Evolutionary conservation across 2,797 vertebrate species (phyloP), one percentile per base, ranked within the genome.

Genomic region (Chaunax sp.): DNA sequence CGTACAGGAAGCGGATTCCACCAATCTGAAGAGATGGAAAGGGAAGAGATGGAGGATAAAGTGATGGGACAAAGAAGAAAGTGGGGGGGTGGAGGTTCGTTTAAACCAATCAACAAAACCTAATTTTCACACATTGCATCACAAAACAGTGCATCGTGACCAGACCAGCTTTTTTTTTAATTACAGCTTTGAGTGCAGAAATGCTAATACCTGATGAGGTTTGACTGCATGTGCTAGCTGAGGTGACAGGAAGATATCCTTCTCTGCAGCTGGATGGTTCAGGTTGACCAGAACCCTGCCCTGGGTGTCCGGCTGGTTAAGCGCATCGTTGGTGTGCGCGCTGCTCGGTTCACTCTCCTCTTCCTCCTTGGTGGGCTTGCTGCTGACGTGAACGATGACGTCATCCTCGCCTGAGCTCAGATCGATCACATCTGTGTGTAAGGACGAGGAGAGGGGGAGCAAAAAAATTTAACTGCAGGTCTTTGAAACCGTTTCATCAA

Each of bases 1-100:
- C 96, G n/a, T 99, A 99, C 11, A 99, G 92, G 84, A 99, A 99
- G 47, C 97, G 95, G 75, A 99, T 97, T 8, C 97, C 98, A 1
- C 96, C 96, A 43, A 98, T 96, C 98, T 99, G 89, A 83, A 69
- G 18, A 43, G 10, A 12, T 3, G 2, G 23, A 0, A 6, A 5
- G 15, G 7, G 22, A 23, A 40, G 7, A 62, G 6, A 45, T 0
- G 1, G 18, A 19, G 8, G 23, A 26, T 26, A 35, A 46, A 26
- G 43, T 18, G 37, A 28, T 1, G 0, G 9, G 12, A 38, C 22
- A 23, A 22, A 6, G 15, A 1, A 2, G 35, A 9, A 28, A 10
- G 37, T 8, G 11, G 4, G 0, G 23, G 18, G 54, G 18, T 23
- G 41, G 16, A 26, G 33, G 15, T 35, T 35, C 12, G 33, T 35